phyloP scores from a whole-genome alignment of 2,113 vertebrate species.

The Bambusicola thoracicus region DNA sequence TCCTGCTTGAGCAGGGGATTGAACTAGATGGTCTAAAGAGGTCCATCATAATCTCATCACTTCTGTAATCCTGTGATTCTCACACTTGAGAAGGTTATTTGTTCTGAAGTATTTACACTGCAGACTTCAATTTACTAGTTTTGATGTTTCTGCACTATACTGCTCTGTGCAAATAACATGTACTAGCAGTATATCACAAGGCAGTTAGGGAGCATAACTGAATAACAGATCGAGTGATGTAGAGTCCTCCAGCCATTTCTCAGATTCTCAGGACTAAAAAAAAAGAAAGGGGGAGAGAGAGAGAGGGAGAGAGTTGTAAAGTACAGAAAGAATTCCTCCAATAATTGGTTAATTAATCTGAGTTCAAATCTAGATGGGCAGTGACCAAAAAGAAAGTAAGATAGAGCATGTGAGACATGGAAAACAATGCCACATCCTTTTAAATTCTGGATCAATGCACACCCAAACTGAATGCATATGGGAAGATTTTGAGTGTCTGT shows the following conservation, averaged over 20 bases:
- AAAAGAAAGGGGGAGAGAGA: too few relatives aligned
- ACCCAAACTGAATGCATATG: neutral
- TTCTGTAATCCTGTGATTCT: neutral
- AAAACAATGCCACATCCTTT: neutral
- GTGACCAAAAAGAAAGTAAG: too few relatives aligned
- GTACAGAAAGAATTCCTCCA: neutral
- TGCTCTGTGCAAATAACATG: neutral
- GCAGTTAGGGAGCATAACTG: neutral
- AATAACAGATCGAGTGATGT: neutral
- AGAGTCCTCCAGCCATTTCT: neutral
- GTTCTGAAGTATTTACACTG: neutral
- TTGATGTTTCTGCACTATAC: neutral
- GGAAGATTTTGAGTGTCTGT: neutral
- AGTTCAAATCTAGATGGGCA: neutral
- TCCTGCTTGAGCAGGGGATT: neutral
- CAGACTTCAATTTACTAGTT: neutral
- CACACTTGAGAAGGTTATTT: neutral
- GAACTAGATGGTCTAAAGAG: neutral
- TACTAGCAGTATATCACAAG: neutral
- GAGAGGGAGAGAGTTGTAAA: neutral
- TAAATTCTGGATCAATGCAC: neutral
- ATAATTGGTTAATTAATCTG: neutral
- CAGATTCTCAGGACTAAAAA: neutral
- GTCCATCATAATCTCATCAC: neutral
- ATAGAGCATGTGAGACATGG: neutral